Conservation (phyloP, 2,888 invertebrate genomes). For the Agrotis puta region DNA sequence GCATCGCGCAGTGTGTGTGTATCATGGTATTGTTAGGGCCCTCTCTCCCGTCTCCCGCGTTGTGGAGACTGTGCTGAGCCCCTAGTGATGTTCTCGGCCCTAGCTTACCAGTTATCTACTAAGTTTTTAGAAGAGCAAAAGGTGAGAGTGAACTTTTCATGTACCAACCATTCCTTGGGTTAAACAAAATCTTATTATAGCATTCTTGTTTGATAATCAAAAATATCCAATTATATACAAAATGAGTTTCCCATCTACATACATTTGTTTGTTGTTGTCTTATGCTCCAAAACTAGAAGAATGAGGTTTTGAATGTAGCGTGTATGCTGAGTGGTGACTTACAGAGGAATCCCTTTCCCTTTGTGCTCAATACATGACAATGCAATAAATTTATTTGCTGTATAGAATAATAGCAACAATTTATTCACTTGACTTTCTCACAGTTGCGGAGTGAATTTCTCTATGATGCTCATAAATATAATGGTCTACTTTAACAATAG, state of each 20-base stretch:
- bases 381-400: conserved; percentile 15
- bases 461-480: conserved; percentile 20
- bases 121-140: conserved; percentile 86
- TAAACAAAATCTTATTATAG: not conserved
- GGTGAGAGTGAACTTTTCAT: conserved; percentile 68
- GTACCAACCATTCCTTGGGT: too few species aligned
- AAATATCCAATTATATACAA: not conserved
- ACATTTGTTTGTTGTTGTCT: not conserved
- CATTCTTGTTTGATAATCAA: conserved; percentile 3
- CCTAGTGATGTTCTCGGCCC: conserved; percentile 84
- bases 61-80: conserved; percentile 73
- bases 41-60: conserved; percentile 72
- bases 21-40: conserved; percentile 72
- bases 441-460: conserved; percentile 30
- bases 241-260: not conserved
- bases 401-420: not conserved
- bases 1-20: conserved; percentile 60
- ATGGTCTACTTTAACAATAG: conserved; percentile 34
- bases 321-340: not conserved
- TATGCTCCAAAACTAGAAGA: not conserved
- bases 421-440: conserved; percentile 46
- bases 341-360: conserved; percentile 46
- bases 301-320: conserved; percentile 9
- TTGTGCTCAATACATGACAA: conserved; percentile 2
- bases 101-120: conserved; percentile 86